A percentile compares a stretch with the other conserved stretches of the same genome.
Evolutionary conservation across 1,140 invertebrate species (phyloP).

Genomic region (Lordiphosa collinella): DNA sequence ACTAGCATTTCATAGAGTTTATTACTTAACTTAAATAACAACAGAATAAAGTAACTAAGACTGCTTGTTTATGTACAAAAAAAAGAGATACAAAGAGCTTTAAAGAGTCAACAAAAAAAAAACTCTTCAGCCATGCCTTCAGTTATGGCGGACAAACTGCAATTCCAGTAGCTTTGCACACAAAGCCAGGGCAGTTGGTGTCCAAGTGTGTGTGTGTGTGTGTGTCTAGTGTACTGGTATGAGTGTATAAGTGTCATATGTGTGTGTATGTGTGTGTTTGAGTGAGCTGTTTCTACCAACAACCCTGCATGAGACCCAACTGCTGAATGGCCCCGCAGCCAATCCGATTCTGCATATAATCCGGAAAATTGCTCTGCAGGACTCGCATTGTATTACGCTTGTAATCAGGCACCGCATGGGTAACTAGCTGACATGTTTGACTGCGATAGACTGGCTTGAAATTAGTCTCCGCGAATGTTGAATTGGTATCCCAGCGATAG

Average conservation of each 20-base stretch:
- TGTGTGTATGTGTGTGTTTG: background rate
- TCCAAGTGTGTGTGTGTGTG: slow-evolving; percentile 5
- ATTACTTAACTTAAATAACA: too few relatives aligned
- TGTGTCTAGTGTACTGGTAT: background rate
- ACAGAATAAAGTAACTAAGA: too few relatives aligned
- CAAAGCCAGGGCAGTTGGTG: slow-evolving; percentile 19
- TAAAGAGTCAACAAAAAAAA: background rate
- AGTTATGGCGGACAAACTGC: slow-evolving; percentile 34
- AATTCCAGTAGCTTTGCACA: slow-evolving; percentile 38
- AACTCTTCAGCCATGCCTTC: slow-evolving; percentile 9
- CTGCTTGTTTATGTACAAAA: too few relatives aligned
- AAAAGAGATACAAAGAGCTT: too few relatives aligned
- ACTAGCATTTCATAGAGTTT: too few relatives aligned
- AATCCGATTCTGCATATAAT: slow-evolving; percentile 83
- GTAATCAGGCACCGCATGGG: slow-evolving; percentile 82
- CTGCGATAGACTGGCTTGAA: slow-evolving; percentile 81
- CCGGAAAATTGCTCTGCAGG: slow-evolving; percentile 84
- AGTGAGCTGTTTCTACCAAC: slow-evolving; percentile 47
- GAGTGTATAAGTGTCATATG: too few relatives aligned
- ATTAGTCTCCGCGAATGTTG: slow-evolving; percentile 80
- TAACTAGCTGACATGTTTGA: slow-evolving; percentile 81
- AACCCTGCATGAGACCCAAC: slow-evolving; percentile 80
- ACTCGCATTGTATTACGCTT: slow-evolving; percentile 82
- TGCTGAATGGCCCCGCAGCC: slow-evolving; percentile 83
- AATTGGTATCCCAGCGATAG: slow-evolving; percentile 84